Conservation (phyloP, 2,888 invertebrate species). For the Gasteruption jaculator region DNA sequence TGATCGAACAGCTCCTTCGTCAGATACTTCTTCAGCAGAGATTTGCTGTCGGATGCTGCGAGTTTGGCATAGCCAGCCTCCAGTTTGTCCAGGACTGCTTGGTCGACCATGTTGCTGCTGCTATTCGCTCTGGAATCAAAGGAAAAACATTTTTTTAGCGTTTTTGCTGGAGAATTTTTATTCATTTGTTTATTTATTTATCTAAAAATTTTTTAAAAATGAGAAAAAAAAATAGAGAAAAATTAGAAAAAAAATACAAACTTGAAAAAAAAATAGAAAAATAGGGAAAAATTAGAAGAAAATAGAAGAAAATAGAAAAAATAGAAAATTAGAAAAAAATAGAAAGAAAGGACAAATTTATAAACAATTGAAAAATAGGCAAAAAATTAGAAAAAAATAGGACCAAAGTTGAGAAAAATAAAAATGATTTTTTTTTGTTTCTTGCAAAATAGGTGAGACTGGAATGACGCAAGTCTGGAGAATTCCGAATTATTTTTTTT, state of each 20-base stretch:
- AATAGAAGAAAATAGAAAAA: too few relatives aligned
- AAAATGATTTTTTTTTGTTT: too few relatives aligned
- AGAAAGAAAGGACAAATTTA: too few relatives aligned
- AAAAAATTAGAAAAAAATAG: too few relatives aligned
- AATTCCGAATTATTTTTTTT: too few relatives aligned
- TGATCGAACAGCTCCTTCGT: constrained; percentile 87
- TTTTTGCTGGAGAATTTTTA: background rate
- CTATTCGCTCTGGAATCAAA: too few relatives aligned
- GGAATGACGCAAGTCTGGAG: too few relatives aligned
- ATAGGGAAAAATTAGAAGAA: too few relatives aligned
- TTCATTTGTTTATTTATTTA: constrained; percentile 1
- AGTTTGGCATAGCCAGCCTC: constrained; percentile 88
- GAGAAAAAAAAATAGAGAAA: constrained; percentile 6
- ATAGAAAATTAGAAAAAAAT: too few relatives aligned
- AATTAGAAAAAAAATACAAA: constrained; percentile 13
- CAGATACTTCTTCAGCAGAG: constrained; percentile 93
- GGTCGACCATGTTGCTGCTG: constrained; percentile 82
- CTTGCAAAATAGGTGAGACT: too few relatives aligned
- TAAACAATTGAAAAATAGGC: too few relatives aligned
- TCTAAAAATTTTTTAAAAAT: background rate
- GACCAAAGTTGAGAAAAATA: too few relatives aligned
- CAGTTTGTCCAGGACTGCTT: constrained; percentile 84
- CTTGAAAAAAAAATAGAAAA: constrained; percentile 39
- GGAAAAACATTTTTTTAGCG: background rate
- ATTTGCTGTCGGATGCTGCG: constrained; percentile 86